Evolutionary conservation across 2,113 vertebrate species (phyloP).

Genomic region (Microcebus lehilahytsara): DNA sequence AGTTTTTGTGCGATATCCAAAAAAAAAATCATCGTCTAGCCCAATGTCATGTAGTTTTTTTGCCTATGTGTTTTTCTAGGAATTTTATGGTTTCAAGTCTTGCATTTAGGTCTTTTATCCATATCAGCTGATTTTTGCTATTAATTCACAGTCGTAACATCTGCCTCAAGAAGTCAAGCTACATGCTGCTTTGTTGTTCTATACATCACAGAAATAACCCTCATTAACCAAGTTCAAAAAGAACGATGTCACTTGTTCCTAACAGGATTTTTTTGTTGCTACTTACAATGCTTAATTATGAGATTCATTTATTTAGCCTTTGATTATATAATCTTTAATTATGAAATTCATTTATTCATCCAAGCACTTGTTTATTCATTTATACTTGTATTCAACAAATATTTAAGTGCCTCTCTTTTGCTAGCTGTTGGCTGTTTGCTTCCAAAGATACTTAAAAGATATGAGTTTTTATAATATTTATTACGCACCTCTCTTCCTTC

Average conservation of each 20-base stretch:
- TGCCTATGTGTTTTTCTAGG: neutral
- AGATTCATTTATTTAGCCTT: neutral
- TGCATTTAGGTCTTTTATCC: neutral
- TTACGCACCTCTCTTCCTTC: neutral
- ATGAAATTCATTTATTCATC: neutral
- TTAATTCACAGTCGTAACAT: neutral
- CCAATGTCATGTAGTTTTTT: neutral
- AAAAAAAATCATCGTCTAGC: neutral
- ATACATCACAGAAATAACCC: neutral
- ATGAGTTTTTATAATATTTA: neutral
- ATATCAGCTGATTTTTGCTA: neutral
- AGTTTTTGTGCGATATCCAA: neutral
- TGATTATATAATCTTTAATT: neutral
- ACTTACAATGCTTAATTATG: neutral
- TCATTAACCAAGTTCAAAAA: neutral
- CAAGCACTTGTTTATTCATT: neutral
- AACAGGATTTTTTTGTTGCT: neutral
- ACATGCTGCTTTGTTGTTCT: neutral
- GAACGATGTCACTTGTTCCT: neutral
- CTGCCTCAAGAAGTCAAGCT: neutral
- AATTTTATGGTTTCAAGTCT: neutral
- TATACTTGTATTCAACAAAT: neutral
- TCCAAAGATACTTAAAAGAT: neutral
- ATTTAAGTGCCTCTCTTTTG: neutral
- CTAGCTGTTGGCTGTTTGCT: neutral